Evolutionary conservation across 2,113 vertebrate species (phyloP).

Genomic region (Arenaria interpres): DNA sequence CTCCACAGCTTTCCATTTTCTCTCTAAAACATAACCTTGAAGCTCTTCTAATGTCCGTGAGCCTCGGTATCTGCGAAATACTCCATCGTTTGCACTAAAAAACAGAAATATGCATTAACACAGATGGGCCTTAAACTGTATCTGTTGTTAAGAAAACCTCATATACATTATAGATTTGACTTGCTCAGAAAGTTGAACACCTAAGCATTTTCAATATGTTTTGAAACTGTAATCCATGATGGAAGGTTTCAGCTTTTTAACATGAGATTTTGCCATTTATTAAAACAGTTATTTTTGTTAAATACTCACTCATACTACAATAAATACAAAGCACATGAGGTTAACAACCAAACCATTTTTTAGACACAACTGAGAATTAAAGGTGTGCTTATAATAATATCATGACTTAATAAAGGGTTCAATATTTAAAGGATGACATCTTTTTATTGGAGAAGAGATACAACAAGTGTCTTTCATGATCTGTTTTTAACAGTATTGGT

Average conservation of each 20-base stretch:
- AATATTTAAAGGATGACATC: not conserved
- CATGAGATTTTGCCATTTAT: not conserved
- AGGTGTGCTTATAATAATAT: not conserved
- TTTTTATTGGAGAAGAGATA: not conserved
- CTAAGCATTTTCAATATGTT: not conserved
- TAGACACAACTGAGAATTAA: not conserved
- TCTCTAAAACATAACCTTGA: constrained; percentile 79
- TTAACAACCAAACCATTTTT: not conserved
- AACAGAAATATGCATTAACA: not conserved
- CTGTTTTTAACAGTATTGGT: not conserved
- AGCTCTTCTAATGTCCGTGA: constrained; percentile 82
- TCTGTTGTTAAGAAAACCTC: not conserved
- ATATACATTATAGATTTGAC: accelerated
- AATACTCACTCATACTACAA: not conserved
- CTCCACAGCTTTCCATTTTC: constrained; percentile 85
- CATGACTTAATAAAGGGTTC: not conserved
- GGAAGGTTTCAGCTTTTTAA: not conserved
- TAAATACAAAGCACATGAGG: not conserved
- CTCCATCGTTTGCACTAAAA: constrained; percentile 82
- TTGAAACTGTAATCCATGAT: not conserved
- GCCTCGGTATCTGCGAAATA: constrained; percentile 85
- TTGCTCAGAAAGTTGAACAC: not conserved
- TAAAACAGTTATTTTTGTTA: not conserved
- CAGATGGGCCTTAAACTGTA: not conserved
- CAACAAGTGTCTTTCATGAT: not conserved